Evolutionary conservation across 1,140 invertebrate genomes (phyloP).

Genomic region (Drosophila ohnishii): DNA sequence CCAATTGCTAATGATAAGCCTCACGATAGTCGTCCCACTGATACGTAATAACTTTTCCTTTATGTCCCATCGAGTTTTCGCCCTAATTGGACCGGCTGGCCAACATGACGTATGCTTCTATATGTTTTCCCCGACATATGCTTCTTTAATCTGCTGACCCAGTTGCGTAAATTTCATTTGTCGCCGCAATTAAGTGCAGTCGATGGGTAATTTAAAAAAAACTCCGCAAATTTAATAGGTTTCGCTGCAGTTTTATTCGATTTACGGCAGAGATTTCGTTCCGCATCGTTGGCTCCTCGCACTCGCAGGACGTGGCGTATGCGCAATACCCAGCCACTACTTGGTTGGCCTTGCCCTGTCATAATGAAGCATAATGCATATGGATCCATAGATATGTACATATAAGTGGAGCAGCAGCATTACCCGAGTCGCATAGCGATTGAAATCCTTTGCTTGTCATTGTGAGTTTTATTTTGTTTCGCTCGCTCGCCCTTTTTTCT

Average conservation of each 20-base stretch:
- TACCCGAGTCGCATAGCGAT: constrained; percentile 33
- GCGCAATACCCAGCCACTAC: constrained; percentile 11
- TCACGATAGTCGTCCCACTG: constrained; percentile 16
- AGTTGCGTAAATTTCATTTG: constrained; percentile 38
- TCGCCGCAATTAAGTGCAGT: constrained; percentile 39
- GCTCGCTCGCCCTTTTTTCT: constrained; percentile 15
- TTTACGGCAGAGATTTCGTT: constrained; percentile 27
- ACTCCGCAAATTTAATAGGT: constrained; percentile 23
- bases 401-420: constrained; percentile 23
- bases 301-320: constrained; percentile 19
- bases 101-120: constrained; percentile 32
- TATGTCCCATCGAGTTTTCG: constrained; percentile 10
- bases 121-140: constrained; percentile 24
- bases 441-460: constrained; percentile 59
- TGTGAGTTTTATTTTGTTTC: constrained; percentile 55
- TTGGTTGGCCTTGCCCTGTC: constrained; percentile 34
- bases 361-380: constrained; percentile 56
- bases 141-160: constrained; percentile 46
- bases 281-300: constrained; percentile 13
- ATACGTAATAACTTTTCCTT: constrained; percentile 20
- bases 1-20: constrained; percentile 45
- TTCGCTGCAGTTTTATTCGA: constrained; percentile 31
- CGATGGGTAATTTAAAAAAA: neutral
- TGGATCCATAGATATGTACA: constrained; percentile 33
- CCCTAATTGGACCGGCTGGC: constrained; percentile 33